phyloP scores from a whole-genome alignment of 2,113 vertebrate species.

The Accipiter virgatus region DNA sequence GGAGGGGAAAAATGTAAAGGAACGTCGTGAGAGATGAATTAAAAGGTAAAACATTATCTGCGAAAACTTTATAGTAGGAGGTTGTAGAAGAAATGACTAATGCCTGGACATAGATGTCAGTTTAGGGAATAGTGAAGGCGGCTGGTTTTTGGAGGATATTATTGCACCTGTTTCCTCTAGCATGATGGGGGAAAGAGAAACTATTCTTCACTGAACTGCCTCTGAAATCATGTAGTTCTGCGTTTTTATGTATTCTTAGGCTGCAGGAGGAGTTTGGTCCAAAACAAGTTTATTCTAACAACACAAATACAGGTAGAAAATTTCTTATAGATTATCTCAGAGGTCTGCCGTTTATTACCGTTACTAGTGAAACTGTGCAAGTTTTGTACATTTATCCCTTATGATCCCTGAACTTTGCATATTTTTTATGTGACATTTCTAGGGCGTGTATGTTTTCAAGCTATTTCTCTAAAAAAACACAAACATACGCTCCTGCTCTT shows the following conservation, averaged over 20 bases:
- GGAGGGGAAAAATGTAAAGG: background rate
- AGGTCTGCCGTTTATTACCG: background rate
- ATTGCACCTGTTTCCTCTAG: background rate
- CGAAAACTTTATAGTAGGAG: background rate
- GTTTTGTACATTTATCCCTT: background rate
- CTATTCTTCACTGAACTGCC: background rate
- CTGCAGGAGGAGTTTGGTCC: background rate
- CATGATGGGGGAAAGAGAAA: background rate
- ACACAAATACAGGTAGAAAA: background rate
- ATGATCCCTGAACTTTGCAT: background rate
- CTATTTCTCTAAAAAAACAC: background rate
- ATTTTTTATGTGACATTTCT: background rate
- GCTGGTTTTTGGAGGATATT: background rate
- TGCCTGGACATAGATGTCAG: too few relatives aligned
- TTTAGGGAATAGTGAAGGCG: background rate
- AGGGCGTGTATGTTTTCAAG: background rate
- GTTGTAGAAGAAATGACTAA: background rate
- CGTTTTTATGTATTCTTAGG: background rate
- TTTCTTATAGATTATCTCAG: rapidly evolving
- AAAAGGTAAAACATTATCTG: background rate
- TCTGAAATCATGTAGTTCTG: background rate
- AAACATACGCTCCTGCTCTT: background rate
- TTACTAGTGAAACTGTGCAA: background rate
- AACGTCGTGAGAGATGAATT: background rate
- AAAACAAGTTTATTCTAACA: background rate